Conservation (phyloP, 1,140 invertebrate genomes). For the Chymomyza costata region DNA sequence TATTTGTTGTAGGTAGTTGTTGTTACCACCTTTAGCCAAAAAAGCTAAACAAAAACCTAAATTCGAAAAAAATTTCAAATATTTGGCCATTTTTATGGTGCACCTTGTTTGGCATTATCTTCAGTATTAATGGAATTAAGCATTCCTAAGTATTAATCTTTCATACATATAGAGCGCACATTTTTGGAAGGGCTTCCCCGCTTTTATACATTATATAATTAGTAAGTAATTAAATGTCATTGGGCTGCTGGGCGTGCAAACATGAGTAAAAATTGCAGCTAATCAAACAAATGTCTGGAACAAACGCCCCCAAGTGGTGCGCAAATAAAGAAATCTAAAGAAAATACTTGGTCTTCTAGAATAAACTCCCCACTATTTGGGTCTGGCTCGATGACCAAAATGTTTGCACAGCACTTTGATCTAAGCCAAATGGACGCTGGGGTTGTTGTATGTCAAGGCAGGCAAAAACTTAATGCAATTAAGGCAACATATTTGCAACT, state of each 20-base stretch:
- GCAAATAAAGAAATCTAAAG: slow-evolving; percentile 21
- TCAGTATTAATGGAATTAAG: too few species aligned
- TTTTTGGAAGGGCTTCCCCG: too few species aligned
- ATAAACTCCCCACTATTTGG: not conserved
- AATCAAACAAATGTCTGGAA: slow-evolving; percentile 51
- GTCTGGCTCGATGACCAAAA: slow-evolving; percentile 21
- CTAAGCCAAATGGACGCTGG: slow-evolving; percentile 34
- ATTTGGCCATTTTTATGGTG: not conserved
- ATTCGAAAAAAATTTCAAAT: too few species aligned
- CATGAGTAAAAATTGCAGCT: slow-evolving; percentile 48
- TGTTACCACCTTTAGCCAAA: too few species aligned
- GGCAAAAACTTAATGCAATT: slow-evolving; percentile 69
- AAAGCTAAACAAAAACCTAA: too few species aligned
- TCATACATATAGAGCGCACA: too few species aligned
- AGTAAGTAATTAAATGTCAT: slow-evolving; percentile 54
- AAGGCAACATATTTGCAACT: slow-evolving; percentile 69
- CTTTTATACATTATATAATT: slow-evolving; percentile 55
- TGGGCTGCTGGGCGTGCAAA: slow-evolving; percentile 13
- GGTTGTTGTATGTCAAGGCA: slow-evolving; percentile 25
- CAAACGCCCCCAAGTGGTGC: slow-evolving; percentile 32
- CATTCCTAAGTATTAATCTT: too few species aligned
- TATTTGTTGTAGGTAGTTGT: too few species aligned
- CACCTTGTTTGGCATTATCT: not conserved
- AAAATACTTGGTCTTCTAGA: slow-evolving; percentile 25
- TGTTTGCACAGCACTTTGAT: slow-evolving; percentile 68